These are phyloP conservation scores for Brachynemurus nebulosus DNA, from an alignment of 2,888 invertebrate genomes.

Conservation along the genomic window DNA sequence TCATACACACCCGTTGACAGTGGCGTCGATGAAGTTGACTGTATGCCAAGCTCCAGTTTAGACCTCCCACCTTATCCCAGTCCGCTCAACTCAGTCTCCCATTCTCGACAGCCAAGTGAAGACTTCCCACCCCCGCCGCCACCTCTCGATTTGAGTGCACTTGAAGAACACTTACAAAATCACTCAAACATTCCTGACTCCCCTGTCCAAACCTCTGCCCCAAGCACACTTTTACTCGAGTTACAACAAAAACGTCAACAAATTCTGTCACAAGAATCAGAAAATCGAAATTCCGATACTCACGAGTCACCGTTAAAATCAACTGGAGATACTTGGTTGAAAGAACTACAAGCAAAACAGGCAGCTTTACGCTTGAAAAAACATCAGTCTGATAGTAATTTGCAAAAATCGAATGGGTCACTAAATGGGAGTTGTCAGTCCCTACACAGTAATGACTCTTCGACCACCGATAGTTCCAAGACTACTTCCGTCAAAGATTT, in stretches of 20 bases:
- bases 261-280: constrained; percentile 36
- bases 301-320: constrained; percentile 27
- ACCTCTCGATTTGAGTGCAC: constrained; percentile 51
- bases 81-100: constrained; percentile 59
- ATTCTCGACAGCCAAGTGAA: constrained; percentile 76
- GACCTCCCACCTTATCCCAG: constrained; percentile 72
- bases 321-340: constrained; percentile 52
- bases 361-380: constrained; percentile 44
- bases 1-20: constrained; percentile 31
- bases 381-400: constrained; percentile 27
- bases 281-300: constrained; percentile 27
- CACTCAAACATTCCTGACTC: constrained; percentile 22
- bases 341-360: constrained; percentile 69
- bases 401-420: constrained; percentile 2
- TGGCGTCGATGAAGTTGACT: constrained; percentile 50
- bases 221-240: constrained; percentile 40
- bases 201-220: constrained; percentile 23
- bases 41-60: constrained; percentile 33
- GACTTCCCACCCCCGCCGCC: constrained; percentile 85
- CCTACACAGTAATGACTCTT: constrained; percentile 3
- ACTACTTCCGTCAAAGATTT: constrained; percentile 55
- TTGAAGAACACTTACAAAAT: constrained; percentile 38
- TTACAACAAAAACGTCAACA: constrained; percentile 50
- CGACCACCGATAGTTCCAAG: constrained; percentile 21
- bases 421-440: constrained; percentile 8